These are phyloP conservation scores for Vespertilio murinus DNA, from an alignment of 2,797 vertebrate genomes.

Conservation along the genomic window DNA sequence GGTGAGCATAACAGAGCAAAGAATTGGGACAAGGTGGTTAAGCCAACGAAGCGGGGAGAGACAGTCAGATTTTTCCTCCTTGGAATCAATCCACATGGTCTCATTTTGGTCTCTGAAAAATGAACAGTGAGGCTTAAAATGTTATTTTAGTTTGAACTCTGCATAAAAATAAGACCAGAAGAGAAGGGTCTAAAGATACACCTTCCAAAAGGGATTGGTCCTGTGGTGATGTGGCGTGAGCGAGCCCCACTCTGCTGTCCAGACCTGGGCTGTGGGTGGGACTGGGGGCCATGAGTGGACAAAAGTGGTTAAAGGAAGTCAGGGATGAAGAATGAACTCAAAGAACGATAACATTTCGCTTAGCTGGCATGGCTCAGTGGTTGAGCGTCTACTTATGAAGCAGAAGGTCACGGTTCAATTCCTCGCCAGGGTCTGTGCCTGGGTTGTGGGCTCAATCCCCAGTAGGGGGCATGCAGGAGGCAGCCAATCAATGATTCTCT, in stretches of 20 bases:
- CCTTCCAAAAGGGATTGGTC: background rate
- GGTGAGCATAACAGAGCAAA: slow-evolving; percentile 49
- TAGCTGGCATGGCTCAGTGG: background rate
- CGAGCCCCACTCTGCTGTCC: background rate
- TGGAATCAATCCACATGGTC: slow-evolving; percentile 24
- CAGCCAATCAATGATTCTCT: no score
- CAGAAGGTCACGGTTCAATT: no score
- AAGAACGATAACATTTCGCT: background rate
- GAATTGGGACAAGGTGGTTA: background rate
- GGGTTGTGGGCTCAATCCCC: no score
- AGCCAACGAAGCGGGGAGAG: background rate
- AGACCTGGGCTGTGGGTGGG: background rate
- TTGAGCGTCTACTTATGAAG: no score
- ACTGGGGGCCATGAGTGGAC: background rate
- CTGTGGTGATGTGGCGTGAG: background rate
- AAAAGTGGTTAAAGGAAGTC: background rate
- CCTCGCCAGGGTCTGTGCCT: no score
- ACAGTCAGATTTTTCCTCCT: background rate
- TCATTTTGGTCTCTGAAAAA: slow-evolving; percentile 45
- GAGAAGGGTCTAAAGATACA: background rate
- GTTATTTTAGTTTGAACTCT: slow-evolving; percentile 49
- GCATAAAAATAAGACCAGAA: slow-evolving; percentile 45
- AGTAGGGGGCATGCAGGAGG: no score
- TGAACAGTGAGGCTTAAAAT: slow-evolving; percentile 52
- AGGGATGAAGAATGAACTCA: background rate